These are phyloP conservation scores for Urechis unicinctus DNA, from an alignment of 2,888 invertebrate species.

Conservation along the genomic window DNA sequence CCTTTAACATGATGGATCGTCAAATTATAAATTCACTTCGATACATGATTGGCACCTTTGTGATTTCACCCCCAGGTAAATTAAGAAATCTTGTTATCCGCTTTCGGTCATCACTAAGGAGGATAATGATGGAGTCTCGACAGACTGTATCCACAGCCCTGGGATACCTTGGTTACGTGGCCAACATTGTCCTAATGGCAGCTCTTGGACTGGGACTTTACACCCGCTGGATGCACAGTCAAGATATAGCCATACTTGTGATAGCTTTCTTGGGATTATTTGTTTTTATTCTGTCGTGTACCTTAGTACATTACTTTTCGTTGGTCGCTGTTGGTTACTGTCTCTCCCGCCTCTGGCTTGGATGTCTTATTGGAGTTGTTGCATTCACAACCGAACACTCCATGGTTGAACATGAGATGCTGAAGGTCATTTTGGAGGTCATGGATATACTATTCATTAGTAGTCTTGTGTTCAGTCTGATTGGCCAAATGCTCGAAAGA, in stretches of 20 bases:
- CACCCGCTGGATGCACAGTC: slow-evolving; percentile 34
- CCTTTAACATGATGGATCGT: too few relatives aligned
- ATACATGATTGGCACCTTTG: too few relatives aligned
- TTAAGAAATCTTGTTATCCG: too few relatives aligned
- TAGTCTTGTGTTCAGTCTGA: slow-evolving; percentile 28
- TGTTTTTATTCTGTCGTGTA: slow-evolving; percentile 36
- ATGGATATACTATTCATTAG: slow-evolving; percentile 42
- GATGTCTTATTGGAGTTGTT: slow-evolving; percentile 40
- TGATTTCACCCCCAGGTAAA: too few relatives aligned
- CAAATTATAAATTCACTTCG: too few relatives aligned
- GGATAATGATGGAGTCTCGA: too few relatives aligned
- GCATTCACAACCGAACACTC: slow-evolving; percentile 30
- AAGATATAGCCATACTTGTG: slow-evolving; percentile 30
- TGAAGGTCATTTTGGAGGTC: slow-evolving; percentile 31
- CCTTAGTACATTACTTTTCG: slow-evolving; percentile 39
- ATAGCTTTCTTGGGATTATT: slow-evolving; percentile 36
- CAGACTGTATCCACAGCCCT: too few relatives aligned
- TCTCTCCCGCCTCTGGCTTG: slow-evolving; percentile 40
- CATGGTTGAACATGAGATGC: slow-evolving; percentile 25
- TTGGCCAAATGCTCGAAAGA: too few relatives aligned
- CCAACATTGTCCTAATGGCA: slow-evolving; percentile 33
- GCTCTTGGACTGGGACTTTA: slow-evolving; percentile 42
- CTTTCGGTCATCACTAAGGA: too few relatives aligned
- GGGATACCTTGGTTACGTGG: slow-evolving; percentile 26
- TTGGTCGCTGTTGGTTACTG: slow-evolving; percentile 30